Base-by-base conservation (phyloP, 2,797 vertebrate species). In the Melopsittacus undulatus region DNA sequence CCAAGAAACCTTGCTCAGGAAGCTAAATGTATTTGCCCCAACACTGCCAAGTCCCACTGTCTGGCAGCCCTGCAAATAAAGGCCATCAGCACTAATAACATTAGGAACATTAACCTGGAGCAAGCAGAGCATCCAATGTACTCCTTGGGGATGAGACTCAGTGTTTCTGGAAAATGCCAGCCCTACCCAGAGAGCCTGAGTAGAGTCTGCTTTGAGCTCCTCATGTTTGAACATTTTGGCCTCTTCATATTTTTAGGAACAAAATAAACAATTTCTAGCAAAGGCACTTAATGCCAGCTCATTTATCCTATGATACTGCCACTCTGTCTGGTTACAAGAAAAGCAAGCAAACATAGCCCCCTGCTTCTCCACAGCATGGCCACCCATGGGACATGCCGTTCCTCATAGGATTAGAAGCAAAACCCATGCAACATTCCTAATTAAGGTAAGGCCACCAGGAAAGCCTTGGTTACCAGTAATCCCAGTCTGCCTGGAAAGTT, bases 181-280 rank as follows among this genome's bases (percentile, higher is more conserved):
- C 45, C 79, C 48, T 57, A 64, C 38, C 20, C 72, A 30, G 4
- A 56, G 51, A 87, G 29, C 46, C 46, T 59, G 70, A 82, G 26
- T 43, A 69, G 67, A 82, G 92, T 30, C 83, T 92, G 36, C 72
- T 87, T 89, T 91, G 22, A 59, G 62, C 54, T 74, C 34, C 52
- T 85, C 24, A 9, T 83, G 62, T 69, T 92, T 63, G 82, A 88
- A 83, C 62, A 24, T 81, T 94, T 87, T 87, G 81, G 36, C 63
- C 87, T 93, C 10, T 83, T 89, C 0, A 0, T 97, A 96, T 96
- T 95, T 97, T 96, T 96, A 96, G 95, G 87, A 95, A 91, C 79
- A 96, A 93, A 89, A 87, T 75, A 96, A 97, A 94, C 69, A 93
- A 66, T 93, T 89, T 96, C 61, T 57, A 87, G 45, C 72, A 87